Evolutionary conservation across 2,113 vertebrate species (phyloP).

Genomic region (Cottus gobio): DNA sequence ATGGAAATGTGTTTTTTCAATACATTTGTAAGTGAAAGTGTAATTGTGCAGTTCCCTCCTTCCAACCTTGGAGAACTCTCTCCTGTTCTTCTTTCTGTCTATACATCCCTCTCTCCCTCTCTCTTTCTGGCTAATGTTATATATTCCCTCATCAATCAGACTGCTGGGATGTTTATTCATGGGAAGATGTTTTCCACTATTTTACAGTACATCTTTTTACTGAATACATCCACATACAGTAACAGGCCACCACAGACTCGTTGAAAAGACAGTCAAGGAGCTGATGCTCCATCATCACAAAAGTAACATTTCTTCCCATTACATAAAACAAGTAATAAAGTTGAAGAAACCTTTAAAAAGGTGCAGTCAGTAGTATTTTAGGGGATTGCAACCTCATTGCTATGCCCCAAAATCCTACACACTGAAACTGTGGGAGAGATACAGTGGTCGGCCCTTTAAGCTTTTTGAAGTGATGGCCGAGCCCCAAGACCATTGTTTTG

Average conservation of each 20-base stretch:
- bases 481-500: not conserved
- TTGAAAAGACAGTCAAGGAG: not conserved
- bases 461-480: not conserved
- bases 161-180: too few relatives aligned
- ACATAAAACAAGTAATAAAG: not conserved
- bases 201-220: not conserved
- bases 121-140: not conserved
- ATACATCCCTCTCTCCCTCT: not conserved
- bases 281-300: not conserved
- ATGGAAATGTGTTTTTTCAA: slow-evolving; percentile 27
- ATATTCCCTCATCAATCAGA: not conserved
- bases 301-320: not conserved
- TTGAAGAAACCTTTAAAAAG: not conserved
- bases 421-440: not conserved
- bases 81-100: not conserved
- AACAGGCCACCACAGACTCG: not conserved
- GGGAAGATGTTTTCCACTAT: not conserved
- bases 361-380: not conserved
- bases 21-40: not conserved
- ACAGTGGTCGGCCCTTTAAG: not conserved
- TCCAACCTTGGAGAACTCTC: not conserved
- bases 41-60: not conserved
- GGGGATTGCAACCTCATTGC: not conserved
- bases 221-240: not conserved
- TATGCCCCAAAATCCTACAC: not conserved